phyloP scores from a whole-genome alignment of 1,140 invertebrate genomes.

The Globodera ellingtonae region DNA sequence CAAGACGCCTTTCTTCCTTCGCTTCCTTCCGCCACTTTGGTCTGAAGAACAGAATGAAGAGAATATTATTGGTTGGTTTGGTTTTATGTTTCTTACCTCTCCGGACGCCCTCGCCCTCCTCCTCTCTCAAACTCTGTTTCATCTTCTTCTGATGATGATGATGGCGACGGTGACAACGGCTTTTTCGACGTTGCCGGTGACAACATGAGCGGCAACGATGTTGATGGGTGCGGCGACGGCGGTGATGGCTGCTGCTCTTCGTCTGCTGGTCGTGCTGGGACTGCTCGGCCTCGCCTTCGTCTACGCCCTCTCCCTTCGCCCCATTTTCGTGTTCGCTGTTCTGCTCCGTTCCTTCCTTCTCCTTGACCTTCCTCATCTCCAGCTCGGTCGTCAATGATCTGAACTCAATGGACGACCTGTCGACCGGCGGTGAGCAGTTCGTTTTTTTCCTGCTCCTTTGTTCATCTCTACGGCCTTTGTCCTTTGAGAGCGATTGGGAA shows the following conservation, averaged over 20 bases:
- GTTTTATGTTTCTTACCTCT: background rate
- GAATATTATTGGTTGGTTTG: background rate
- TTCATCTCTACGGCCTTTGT: background rate
- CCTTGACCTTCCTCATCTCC: background rate
- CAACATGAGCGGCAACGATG: background rate
- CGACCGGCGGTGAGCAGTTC: background rate
- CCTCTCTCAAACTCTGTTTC: background rate
- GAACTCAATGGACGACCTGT: background rate
- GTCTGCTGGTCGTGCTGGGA: background rate
- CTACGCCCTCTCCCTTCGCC: background rate
- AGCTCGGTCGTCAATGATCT: background rate
- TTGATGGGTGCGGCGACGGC: background rate
- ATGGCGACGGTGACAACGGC: background rate
- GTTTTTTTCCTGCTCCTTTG: slow-evolving; percentile 1
- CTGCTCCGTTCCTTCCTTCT: background rate
- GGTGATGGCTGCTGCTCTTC: background rate
- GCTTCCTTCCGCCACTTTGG: background rate
- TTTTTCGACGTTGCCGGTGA: background rate
- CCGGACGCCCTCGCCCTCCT: background rate
- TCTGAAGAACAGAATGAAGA: background rate
- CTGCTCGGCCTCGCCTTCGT: background rate
- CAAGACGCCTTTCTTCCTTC: background rate
- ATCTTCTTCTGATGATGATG: background rate
- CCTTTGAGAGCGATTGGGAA: background rate
- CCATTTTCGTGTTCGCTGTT: background rate